Evolutionary conservation across 2,797 vertebrate genomes (phyloP), one percentile per base, ranked within the genome.

Genomic region (Carduelis carduelis): DNA sequence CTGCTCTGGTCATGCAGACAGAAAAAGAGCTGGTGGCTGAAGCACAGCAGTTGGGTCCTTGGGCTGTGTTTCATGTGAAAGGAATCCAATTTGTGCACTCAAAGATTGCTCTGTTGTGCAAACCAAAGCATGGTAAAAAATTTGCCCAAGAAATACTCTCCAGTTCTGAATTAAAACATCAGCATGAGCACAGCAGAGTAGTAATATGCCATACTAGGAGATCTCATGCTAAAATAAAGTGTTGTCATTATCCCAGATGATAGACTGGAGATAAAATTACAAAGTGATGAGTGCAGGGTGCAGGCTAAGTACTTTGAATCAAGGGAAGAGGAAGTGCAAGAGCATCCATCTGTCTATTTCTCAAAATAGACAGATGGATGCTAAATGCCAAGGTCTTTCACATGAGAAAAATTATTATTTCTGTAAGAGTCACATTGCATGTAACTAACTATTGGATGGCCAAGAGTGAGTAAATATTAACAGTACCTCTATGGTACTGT

Each of bases 341-440:
- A 39, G 39, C 39, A 39, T 39, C 39, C 39, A 39, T 56, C 68
- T 35, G 35, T 35, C 35, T 82, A 14, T 87, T 87, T 83, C 22
- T 74, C 22, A 60, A 26, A 68, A 63, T 30, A 30, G 17, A 24
- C 6, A 55, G 18, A 50, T 55, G 27, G 18, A n/a, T 71, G 37
- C n/a, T 50, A 39, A 74, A 75, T 47, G 17, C 11, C 18, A 46
- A 46, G 21, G n/a, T 11, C 18, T 49, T 87, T 91, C 57, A 53
- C 16, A 1, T 71, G 37, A 78, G 14, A 87, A 26, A 81, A 89
- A 34, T 34, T 0, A 17, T 65, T 27, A 20, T 41, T 76, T 90
- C 57, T 37, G 4, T 64, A 44, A 77, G 32, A 77, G 32, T 21
- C 15, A 35, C 0, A 0, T 55, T 75, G 21, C 43, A 20, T 27